These are phyloP conservation scores for Pseudomyrmex flavicornis DNA, from an alignment of 1,140 invertebrate species.

Conservation along the genomic window DNA sequence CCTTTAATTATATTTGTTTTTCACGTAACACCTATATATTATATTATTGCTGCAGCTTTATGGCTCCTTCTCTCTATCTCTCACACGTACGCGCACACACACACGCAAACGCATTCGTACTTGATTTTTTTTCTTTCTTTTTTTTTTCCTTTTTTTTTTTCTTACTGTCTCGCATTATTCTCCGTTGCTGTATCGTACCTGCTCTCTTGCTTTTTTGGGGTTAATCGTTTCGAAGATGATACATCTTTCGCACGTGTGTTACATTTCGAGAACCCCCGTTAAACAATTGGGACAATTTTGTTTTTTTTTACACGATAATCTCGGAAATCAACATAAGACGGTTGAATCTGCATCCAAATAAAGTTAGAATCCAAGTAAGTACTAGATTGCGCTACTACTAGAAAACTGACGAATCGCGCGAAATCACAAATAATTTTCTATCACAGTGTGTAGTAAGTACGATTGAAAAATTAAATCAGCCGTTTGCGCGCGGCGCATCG, in stretches of 20 bases:
- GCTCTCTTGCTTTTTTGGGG: slow-evolving; percentile 18
- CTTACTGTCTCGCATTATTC: background rate
- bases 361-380: slow-evolving; percentile 8
- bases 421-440: background rate
- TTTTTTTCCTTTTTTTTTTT: background rate
- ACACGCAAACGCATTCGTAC: slow-evolving; percentile 1
- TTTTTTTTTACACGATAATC: background rate
- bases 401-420: background rate
- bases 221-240: slow-evolving; percentile 44
- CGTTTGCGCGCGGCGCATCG: background rate
- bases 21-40: slow-evolving; percentile 79
- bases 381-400: slow-evolving; percentile 34
- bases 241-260: background rate
- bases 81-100: background rate
- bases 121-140: background rate
- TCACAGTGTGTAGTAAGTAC: background rate
- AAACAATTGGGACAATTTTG: slow-evolving; percentile 3
- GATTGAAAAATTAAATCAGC: background rate
- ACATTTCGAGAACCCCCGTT: slow-evolving; percentile 25
- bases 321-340: background rate
- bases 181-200: slow-evolving; percentile 18
- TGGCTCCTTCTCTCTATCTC: slow-evolving; percentile 59
- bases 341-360: background rate
- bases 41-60: slow-evolving; percentile 83
- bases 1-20: slow-evolving; percentile 64